These are phyloP conservation scores for Atractosteus spatula DNA, from an alignment of 2,113 vertebrate species.

Conservation along the genomic window DNA sequence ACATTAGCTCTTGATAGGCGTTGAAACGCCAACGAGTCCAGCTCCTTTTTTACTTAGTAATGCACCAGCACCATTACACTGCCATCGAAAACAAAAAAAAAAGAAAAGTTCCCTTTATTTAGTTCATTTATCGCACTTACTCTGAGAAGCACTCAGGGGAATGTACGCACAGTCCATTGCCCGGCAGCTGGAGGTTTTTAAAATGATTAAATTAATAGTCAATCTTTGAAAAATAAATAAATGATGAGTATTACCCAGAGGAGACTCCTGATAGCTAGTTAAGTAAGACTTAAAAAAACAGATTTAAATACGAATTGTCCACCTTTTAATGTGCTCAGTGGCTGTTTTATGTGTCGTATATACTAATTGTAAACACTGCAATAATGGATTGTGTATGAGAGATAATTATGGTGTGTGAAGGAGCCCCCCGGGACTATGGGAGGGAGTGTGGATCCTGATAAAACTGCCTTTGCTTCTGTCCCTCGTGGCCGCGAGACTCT, in stretches of 20 bases:
- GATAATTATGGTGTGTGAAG: slow-evolving; percentile 72
- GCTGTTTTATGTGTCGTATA: slow-evolving; percentile 47
- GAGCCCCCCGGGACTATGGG: slow-evolving; percentile 59
- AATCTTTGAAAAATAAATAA: slow-evolving; percentile 79
- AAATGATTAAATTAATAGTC: slow-evolving; percentile 75
- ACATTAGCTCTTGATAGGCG: slow-evolving; percentile 72
- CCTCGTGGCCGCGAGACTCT: slow-evolving; percentile 55
- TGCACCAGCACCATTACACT: slow-evolving; percentile 60
- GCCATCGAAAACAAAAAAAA: slow-evolving; percentile 53
- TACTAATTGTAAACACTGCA: slow-evolving; percentile 76
- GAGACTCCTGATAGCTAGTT: slow-evolving; percentile 71
- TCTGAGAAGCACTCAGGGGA: slow-evolving; percentile 68
- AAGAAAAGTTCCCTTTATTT: slow-evolving; percentile 72
- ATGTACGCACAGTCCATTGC: slow-evolving; percentile 63
- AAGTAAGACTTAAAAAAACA: slow-evolving; percentile 47
- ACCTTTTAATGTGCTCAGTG: slow-evolving; percentile 57
- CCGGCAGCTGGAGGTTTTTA: slow-evolving; percentile 55
- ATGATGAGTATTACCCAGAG: slow-evolving; percentile 70
- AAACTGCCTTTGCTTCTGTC: slow-evolving; percentile 60
- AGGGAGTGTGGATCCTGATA: slow-evolving; percentile 69
- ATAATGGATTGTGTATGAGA: slow-evolving; percentile 74
- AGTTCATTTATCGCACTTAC: slow-evolving; percentile 78
- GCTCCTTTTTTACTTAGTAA: slow-evolving; percentile 78
- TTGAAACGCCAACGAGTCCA: slow-evolving; percentile 68
- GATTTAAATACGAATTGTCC: slow-evolving; percentile 66